Evolutionary conservation across 2,113 vertebrate species (phyloP).

Genomic region (Todiramphus saurophagus): DNA sequence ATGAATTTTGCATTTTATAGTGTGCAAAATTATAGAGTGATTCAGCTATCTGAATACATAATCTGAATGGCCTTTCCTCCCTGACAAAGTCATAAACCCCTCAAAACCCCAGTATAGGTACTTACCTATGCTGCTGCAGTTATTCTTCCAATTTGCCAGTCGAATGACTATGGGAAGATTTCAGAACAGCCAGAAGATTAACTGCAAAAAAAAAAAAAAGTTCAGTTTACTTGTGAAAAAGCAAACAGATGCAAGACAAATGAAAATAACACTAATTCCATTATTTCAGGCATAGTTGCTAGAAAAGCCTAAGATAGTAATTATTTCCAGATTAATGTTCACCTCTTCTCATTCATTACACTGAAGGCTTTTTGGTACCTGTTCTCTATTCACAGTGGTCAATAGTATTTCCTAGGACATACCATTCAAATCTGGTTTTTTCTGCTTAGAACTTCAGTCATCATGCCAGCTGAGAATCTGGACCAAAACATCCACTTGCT

Average conservation of each 20-base stretch:
- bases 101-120: background rate
- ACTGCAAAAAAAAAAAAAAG: background rate
- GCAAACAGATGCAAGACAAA: background rate
- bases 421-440: background rate
- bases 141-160: background rate
- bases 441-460: background rate
- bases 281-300: background rate
- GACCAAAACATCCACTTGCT: background rate
- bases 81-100: background rate
- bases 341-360: background rate
- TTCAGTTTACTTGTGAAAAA: background rate
- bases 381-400: background rate
- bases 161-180: background rate
- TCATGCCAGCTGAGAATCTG: background rate
- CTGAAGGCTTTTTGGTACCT: background rate
- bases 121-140: background rate
- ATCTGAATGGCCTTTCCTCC: background rate
- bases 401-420: background rate
- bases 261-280: background rate
- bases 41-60: background rate
- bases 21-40: background rate
- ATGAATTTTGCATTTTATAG: background rate
- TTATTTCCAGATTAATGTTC: background rate
- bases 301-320: background rate
- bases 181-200: background rate